Evolutionary conservation across 1,140 invertebrate genomes (phyloP).

Genomic region (Fopius arisanus): DNA sequence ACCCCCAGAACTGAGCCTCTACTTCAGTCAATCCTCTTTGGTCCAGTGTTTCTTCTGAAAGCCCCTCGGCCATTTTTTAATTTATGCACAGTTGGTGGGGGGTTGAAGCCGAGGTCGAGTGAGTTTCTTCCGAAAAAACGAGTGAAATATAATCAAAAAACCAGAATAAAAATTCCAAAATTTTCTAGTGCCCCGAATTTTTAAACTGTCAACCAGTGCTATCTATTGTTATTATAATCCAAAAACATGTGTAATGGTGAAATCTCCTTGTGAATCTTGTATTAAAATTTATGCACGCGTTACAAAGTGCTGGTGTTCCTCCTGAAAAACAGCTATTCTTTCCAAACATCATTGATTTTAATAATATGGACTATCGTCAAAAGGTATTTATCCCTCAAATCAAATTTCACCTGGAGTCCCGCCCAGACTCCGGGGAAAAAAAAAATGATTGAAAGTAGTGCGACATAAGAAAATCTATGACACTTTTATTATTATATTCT

Average conservation of each 20-base stretch:
- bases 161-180: background rate
- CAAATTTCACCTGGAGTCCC: background rate
- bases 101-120: slow-evolving; percentile 14
- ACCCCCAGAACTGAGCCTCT: too few relatives aligned
- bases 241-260: slow-evolving; percentile 6
- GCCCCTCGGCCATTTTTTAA: slow-evolving; percentile 21
- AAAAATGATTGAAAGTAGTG: background rate
- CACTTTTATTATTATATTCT: background rate
- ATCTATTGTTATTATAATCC: background rate
- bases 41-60: too few relatives aligned
- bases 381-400: slow-evolving; percentile 37
- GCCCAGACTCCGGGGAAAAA: background rate
- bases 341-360: slow-evolving; percentile 37
- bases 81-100: slow-evolving; percentile 20
- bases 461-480: background rate
- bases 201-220: background rate
- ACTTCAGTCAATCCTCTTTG: too few relatives aligned
- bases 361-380: slow-evolving; percentile 54
- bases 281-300: slow-evolving; percentile 40
- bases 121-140: background rate
- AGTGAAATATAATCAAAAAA: background rate
- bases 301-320: slow-evolving; percentile 34
- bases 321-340: slow-evolving; percentile 39
- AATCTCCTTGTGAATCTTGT: background rate
- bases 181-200: background rate